Evolutionary conservation across 1,140 invertebrate species (phyloP).

Genomic region (Drosophila pseudoananassae): DNA sequence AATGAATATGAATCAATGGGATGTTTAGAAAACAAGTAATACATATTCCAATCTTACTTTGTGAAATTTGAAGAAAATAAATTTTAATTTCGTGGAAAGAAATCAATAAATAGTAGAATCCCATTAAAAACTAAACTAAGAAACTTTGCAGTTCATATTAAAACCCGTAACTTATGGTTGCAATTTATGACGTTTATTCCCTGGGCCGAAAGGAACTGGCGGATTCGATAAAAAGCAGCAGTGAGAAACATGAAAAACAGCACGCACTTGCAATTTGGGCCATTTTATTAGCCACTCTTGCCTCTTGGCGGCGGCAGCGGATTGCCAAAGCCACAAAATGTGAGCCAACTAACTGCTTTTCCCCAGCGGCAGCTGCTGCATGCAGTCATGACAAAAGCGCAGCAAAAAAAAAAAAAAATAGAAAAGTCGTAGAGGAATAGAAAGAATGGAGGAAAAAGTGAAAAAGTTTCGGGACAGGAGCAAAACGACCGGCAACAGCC

Average conservation of each 20-base stretch:
- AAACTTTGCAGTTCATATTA: background rate
- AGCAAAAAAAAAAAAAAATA: constrained; percentile 25
- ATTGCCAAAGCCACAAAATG: constrained; percentile 60
- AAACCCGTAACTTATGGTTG: background rate
- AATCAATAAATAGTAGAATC: background rate
- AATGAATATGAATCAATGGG: background rate
- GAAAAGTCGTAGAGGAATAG: constrained; percentile 3
- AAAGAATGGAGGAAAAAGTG: constrained; percentile 12
- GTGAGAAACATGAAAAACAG: constrained; percentile 43
- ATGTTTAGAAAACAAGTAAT: background rate
- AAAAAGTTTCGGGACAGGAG: constrained; percentile 36
- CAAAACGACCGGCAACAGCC: constrained; percentile 19
- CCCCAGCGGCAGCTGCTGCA: constrained; percentile 18
- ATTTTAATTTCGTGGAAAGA: no score
- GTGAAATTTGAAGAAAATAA: no score
- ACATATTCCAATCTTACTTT: no score
- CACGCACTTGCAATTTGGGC: constrained; percentile 53
- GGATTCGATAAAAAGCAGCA: constrained; percentile 6
- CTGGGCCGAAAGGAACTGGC: background rate
- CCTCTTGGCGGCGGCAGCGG: constrained; percentile 21
- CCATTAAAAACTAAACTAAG: background rate
- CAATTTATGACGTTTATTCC: background rate
- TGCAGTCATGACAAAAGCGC: constrained; percentile 57
- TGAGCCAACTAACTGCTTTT: constrained; percentile 26
- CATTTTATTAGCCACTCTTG: constrained; percentile 55